Conservation (phyloP, 2,888 invertebrate species). For the Sesia apiformis region DNA sequence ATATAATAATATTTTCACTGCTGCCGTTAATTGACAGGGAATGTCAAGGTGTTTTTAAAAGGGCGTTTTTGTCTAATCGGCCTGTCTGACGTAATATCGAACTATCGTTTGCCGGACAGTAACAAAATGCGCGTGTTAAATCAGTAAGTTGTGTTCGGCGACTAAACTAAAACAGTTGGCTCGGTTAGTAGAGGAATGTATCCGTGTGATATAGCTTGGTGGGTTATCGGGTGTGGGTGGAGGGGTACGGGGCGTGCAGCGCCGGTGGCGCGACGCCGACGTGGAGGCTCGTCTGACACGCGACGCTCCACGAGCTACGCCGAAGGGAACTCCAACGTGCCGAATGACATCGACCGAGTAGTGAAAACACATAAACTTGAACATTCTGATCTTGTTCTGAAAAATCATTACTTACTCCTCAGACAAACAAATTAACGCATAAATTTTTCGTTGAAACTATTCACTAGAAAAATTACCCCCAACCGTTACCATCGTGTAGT, state of each 20-base stretch:
- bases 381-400: too few species aligned
- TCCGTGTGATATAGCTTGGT: slow-evolving; percentile 11
- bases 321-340: slow-evolving; percentile 2
- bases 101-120: background rate
- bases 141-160: background rate
- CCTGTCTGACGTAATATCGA: background rate
- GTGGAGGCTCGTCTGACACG: slow-evolving; percentile 69
- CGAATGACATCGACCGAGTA: background rate
- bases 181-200: slow-evolving; percentile 32
- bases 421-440: too few species aligned
- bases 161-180: background rate
- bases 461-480: too few species aligned
- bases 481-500: too few species aligned
- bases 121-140: background rate
- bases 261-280: slow-evolving; percentile 40
- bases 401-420: too few species aligned
- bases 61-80: background rate
- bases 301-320: slow-evolving; percentile 48
- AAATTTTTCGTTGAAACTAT: too few species aligned
- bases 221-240: slow-evolving; percentile 14
- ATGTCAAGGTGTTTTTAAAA: too few species aligned
- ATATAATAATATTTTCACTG: too few species aligned
- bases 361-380: background rate
- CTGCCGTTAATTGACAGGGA: too few species aligned
- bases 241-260: slow-evolving; percentile 21